phyloP scores from a whole-genome alignment of 2,113 vertebrate species.

The Pseudolaguvia tuberculata region DNA sequence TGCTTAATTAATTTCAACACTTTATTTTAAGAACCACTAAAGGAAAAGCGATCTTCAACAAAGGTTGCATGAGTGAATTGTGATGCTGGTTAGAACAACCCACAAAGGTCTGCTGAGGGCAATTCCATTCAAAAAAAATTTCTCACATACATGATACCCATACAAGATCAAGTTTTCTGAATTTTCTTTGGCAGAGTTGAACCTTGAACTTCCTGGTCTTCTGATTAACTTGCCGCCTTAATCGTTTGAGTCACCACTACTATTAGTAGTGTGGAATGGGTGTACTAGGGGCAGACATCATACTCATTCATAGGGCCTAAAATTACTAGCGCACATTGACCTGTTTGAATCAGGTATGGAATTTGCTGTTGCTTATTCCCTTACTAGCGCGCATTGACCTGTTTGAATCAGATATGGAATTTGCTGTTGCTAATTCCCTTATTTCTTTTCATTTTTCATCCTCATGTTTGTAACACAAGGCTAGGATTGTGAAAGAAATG shows the following conservation, averaged over 20 bases:
- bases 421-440: background rate
- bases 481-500: background rate
- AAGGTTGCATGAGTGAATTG: background rate
- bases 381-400: background rate
- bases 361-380: background rate
- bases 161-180: too few relatives aligned
- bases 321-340: background rate
- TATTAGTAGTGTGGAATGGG: too few relatives aligned
- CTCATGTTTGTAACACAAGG: background rate
- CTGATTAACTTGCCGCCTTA: too few relatives aligned
- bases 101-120: background rate
- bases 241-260: too few relatives aligned
- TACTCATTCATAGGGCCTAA: too few relatives aligned
- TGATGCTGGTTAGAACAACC: background rate
- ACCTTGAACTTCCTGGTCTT: too few relatives aligned
- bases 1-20: slow-evolving; percentile 26
- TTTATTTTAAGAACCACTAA: slow-evolving; percentile 37
- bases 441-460: background rate
- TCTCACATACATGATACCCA: too few relatives aligned
- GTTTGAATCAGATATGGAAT: background rate
- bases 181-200: too few relatives aligned
- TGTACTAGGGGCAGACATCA: too few relatives aligned
- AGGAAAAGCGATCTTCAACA: slow-evolving; percentile 2
- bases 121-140: too few relatives aligned
- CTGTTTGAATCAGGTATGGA: background rate